Evolutionary conservation across 2,888 invertebrate species (phyloP).

Genomic region (Melanchra persicariae): DNA sequence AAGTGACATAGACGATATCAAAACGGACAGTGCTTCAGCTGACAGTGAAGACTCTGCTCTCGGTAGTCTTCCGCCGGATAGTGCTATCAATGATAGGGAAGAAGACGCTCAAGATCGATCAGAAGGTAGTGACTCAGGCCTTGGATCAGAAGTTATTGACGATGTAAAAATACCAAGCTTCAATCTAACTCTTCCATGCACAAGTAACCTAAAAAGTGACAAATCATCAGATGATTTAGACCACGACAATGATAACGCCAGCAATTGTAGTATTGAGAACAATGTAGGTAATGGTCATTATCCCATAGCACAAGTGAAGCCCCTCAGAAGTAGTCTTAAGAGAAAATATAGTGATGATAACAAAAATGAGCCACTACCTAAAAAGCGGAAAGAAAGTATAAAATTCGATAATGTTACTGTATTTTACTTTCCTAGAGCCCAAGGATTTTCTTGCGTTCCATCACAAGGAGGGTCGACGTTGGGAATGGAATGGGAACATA

Average conservation of each 20-base stretch:
- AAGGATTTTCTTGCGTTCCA: slow-evolving; percentile 97
- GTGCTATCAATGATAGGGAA: slow-evolving; percentile 85
- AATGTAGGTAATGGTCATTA: slow-evolving; percentile 65
- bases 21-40: slow-evolving; percentile 89
- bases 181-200: slow-evolving; percentile 79
- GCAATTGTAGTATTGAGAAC: slow-evolving; percentile 63
- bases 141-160: slow-evolving; percentile 94
- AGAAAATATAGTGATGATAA: slow-evolving; percentile 88
- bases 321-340: slow-evolving; percentile 92
- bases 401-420: slow-evolving; percentile 98
- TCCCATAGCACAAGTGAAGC: slow-evolving; percentile 68
- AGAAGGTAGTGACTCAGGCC: slow-evolving; percentile 96
- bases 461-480: slow-evolving; percentile 97
- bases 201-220: slow-evolving; percentile 71
- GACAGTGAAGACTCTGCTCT: slow-evolving; percentile 92
- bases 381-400: slow-evolving; percentile 95
- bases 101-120: slow-evolving; percentile 93
- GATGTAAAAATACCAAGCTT: slow-evolving; percentile 87
- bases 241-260: slow-evolving; percentile 61
- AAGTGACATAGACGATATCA: slow-evolving; percentile 89
- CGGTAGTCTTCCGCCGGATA: slow-evolving; percentile 90
- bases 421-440: slow-evolving; percentile 98
- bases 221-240: slow-evolving; percentile 62
- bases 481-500: slow-evolving; percentile 96
- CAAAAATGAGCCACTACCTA: slow-evolving; percentile 85